phyloP scores from a whole-genome alignment of 2,888 invertebrate genomes.

The Mythimna impura region DNA sequence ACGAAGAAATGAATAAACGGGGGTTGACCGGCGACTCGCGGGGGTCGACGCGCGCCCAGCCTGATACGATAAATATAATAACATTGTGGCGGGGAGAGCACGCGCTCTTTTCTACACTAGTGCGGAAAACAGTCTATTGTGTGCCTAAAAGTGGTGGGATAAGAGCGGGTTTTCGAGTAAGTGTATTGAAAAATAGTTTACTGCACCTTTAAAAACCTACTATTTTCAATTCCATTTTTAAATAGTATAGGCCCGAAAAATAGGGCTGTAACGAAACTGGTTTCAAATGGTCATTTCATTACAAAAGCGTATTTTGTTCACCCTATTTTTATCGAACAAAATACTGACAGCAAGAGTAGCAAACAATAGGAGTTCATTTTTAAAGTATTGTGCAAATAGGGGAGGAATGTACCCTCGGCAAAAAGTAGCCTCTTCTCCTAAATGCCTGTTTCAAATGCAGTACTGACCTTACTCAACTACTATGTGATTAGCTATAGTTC shows the following conservation, averaged over 20 bases:
- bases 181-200: too few relatives aligned
- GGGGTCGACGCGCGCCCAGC: too few relatives aligned
- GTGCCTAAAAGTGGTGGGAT: too few relatives aligned
- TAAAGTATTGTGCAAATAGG: slow-evolving; percentile 86
- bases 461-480: slow-evolving; percentile 79
- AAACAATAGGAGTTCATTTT: slow-evolving; percentile 85
- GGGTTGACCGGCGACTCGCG: too few relatives aligned
- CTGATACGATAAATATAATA: too few relatives aligned
- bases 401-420: slow-evolving; percentile 77
- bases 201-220: slow-evolving; percentile 3
- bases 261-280: slow-evolving; percentile 47
- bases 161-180: too few relatives aligned
- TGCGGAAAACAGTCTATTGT: too few relatives aligned
- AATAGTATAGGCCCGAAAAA: slow-evolving; percentile 4
- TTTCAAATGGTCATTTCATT: slow-evolving; percentile 63
- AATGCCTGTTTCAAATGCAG: slow-evolving; percentile 74
- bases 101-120: too few relatives aligned
- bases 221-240: slow-evolving; percentile 20
- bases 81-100: too few relatives aligned
- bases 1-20: too few relatives aligned
- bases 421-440: slow-evolving; percentile 81
- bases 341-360: slow-evolving; percentile 66
- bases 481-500: slow-evolving; percentile 15
- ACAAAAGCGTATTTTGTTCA: slow-evolving; percentile 62
- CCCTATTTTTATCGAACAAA: slow-evolving; percentile 70